Conservation (phyloP, 2,888 invertebrate species). For the Urechis unicinctus region DNA sequence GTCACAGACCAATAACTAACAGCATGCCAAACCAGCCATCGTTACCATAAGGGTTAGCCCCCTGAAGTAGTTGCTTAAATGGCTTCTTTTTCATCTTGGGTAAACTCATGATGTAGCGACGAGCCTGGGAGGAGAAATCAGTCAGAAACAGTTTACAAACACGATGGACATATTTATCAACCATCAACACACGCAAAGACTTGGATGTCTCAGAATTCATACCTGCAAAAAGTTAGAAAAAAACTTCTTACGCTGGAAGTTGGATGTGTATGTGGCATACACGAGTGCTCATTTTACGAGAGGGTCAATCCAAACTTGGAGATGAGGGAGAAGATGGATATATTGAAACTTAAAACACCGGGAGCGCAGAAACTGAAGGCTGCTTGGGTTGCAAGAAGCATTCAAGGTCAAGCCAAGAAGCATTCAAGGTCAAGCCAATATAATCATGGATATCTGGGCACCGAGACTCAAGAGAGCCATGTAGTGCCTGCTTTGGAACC, state of each 20-base stretch:
- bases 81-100: conserved; percentile 18
- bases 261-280: background rate
- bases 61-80: conserved; percentile 16
- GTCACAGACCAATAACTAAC: too few species aligned
- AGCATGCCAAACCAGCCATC: too few species aligned
- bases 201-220: background rate
- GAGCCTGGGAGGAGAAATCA: conserved; percentile 15
- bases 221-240: background rate
- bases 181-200: background rate
- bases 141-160: background rate
- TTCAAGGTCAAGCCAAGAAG: too few species aligned
- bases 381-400: too few species aligned
- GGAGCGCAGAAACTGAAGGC: too few species aligned
- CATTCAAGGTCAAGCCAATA: too few species aligned
- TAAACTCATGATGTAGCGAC: conserved; percentile 20
- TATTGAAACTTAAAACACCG: too few species aligned
- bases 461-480: too few species aligned
- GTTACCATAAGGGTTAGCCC: conserved; percentile 20
- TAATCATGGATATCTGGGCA: too few species aligned
- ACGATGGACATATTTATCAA: background rate
- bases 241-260: background rate
- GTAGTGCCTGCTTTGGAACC: too few species aligned
- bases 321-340: too few species aligned
- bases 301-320: background rate
- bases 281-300: background rate